These are phyloP conservation scores for Hyles lineata DNA, from an alignment of 2,888 invertebrate species.

Conservation along the genomic window DNA sequence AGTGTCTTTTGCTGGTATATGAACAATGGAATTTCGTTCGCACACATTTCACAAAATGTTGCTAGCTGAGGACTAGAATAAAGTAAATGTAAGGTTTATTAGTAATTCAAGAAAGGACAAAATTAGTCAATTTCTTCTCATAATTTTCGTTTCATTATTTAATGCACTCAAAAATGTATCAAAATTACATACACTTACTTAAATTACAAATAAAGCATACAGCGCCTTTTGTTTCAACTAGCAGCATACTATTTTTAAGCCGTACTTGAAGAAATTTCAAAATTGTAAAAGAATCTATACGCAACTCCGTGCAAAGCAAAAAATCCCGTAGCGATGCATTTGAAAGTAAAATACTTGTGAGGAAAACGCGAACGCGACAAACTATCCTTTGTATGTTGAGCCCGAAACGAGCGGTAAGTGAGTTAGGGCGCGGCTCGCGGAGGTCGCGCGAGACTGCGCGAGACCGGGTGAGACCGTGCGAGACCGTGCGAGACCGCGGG, in stretches of 20 bases:
- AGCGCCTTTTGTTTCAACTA: too few relatives aligned
- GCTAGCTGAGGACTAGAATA: too few relatives aligned
- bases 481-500: conserved; percentile 9
- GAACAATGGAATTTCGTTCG: background rate
- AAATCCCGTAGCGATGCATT: background rate
- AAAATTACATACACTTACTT: too few relatives aligned
- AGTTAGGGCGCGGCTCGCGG: conserved; percentile 21
- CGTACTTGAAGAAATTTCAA: background rate
- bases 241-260: too few relatives aligned
- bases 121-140: too few relatives aligned
- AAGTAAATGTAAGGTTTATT: too few relatives aligned
- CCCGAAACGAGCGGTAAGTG: conserved; percentile 20
- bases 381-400: background rate
- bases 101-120: too few relatives aligned
- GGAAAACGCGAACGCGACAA: background rate
- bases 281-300: background rate
- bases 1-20: background rate
- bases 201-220: too few relatives aligned
- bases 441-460: conserved; percentile 32
- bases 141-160: too few relatives aligned
- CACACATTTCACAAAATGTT: too few relatives aligned
- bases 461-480: background rate
- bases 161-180: too few relatives aligned
- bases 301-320: background rate
- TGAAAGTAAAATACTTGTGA: conserved; percentile 6